Evolutionary conservation across 2,113 vertebrate genomes (phyloP).

Genomic region (Toxotes jaculatrix): DNA sequence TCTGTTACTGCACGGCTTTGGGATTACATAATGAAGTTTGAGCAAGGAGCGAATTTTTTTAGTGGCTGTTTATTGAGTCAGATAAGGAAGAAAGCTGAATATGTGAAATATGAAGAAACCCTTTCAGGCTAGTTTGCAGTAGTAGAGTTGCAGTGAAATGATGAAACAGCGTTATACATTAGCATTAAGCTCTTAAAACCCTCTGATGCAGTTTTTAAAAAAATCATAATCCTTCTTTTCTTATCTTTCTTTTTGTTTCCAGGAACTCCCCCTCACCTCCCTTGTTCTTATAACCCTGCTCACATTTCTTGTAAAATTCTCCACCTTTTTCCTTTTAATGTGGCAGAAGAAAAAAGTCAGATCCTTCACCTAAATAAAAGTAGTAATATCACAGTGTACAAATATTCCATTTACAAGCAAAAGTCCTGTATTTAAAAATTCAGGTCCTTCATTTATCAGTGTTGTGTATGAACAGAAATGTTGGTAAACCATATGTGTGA

Average conservation of each 20-base stretch:
- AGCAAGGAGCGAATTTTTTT: background rate
- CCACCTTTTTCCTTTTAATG: background rate
- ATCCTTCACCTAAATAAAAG: background rate
- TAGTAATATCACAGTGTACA: background rate
- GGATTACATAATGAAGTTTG: slow-evolving; percentile 24
- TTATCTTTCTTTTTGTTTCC: slow-evolving; percentile 6
- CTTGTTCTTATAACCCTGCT: background rate
- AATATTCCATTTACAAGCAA: background rate
- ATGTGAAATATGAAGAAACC: background rate
- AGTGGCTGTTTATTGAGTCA: background rate
- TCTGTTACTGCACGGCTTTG: background rate
- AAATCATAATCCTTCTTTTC: background rate
- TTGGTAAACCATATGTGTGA: no score
- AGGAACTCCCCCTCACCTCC: background rate
- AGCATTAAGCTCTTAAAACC: background rate
- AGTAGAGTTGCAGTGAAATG: background rate
- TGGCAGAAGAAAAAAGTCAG: background rate
- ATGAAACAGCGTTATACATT: background rate
- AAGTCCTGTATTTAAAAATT: background rate
- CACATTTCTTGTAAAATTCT: background rate
- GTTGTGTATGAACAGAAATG: no score
- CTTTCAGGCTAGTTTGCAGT: background rate
- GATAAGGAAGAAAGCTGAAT: background rate
- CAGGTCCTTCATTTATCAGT: no score
- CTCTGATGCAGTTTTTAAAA: background rate